Evolutionary conservation across 1,140 invertebrate genomes (phyloP), one percentile per base, ranked within the genome.

Genomic region (Mizuhopecten yessoensis): DNA sequence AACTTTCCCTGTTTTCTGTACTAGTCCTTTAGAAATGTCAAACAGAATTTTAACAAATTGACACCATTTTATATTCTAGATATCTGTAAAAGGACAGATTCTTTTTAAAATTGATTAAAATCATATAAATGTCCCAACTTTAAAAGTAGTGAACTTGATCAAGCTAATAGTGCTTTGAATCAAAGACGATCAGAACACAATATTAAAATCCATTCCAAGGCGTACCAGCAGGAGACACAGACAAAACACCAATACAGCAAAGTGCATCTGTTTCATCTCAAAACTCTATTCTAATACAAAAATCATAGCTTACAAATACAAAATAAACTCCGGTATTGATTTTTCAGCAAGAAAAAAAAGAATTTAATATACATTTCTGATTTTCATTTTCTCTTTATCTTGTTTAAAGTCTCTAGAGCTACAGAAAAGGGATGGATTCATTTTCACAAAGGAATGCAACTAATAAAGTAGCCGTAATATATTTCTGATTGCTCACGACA

Each of bases 371-470:
- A 75, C 57, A 75, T 75, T 75, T 75, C 42, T 75, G 57, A 75
- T 75, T 75, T 75, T 75, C 57, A 29, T 75, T 75, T 75, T 75
- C 57, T 75, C 57, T 75, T 75, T 75, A 75, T 75, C 57, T 75
- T 29, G 57, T 75, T 75, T 75, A 75, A 75, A 75, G 57, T 75
- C 57, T n/a, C n/a, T n/a, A n/a, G n/a, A n/a, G 57, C 57, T 29
- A 75, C 5, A 75, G 57, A n/a, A 75, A 75, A 75, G 57, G n/a
- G 57, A 75, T 75, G 23, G 57, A 75, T 75, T 75, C 57, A 75
- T 75, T 75, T 75, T 29, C 57, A 75, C 57, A 75, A 75, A 75
- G 57, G 57, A 75, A n/a, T 75, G 29, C 57, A 75, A 75, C n/a
- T 5, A 75, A 7, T 75, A 29, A n/a, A 75, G 57, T 11, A 29